A percentile compares a stretch with the other conserved stretches of the same genome.
phyloP scores from a whole-genome alignment of 2,888 invertebrate species.

The Parnassius mnemosyne region DNA sequence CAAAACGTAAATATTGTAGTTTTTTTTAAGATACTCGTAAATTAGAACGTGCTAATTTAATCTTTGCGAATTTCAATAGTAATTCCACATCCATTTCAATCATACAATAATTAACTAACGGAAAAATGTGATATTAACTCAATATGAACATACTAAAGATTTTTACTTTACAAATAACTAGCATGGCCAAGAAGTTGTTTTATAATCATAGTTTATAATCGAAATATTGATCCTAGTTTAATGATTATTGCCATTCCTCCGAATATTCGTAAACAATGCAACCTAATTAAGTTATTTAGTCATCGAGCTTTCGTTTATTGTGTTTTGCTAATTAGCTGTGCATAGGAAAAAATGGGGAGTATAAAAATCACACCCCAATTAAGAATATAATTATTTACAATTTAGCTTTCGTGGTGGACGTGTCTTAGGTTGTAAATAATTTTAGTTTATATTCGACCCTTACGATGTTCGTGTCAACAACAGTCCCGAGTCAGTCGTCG shows the following conservation, averaged over 20 bases:
- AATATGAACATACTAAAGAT: too few relatives aligned
- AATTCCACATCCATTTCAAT: too few relatives aligned
- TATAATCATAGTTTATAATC: not conserved
- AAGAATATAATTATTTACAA: slow-evolving; percentile 40
- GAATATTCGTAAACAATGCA: slow-evolving; percentile 13
- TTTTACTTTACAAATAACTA: too few relatives aligned
- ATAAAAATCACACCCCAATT: slow-evolving; percentile 47
- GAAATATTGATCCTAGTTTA: slow-evolving; percentile 7
- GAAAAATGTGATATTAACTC: too few relatives aligned
- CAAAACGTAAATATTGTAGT: too few relatives aligned
- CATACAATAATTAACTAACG: too few relatives aligned
- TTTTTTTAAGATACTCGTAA: too few relatives aligned
- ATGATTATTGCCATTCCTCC: slow-evolving; percentile 11
- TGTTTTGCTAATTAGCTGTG: slow-evolving; percentile 28
- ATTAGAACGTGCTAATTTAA: too few relatives aligned
- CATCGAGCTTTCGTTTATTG: slow-evolving; percentile 29
- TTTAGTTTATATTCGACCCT: slow-evolving; percentile 11
- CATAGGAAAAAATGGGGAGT: slow-evolving; percentile 36
- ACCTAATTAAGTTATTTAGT: slow-evolving; percentile 31
- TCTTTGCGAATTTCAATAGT: too few relatives aligned
- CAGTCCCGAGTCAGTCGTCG: slow-evolving; percentile 29
- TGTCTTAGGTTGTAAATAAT: slow-evolving; percentile 27
- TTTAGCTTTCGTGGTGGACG: slow-evolving; percentile 44
- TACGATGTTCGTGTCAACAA: slow-evolving; percentile 33
- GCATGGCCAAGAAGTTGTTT: not conserved